Evolutionary conservation across 2,888 invertebrate genomes (phyloP).

Genomic region (Halictus ligatus): DNA sequence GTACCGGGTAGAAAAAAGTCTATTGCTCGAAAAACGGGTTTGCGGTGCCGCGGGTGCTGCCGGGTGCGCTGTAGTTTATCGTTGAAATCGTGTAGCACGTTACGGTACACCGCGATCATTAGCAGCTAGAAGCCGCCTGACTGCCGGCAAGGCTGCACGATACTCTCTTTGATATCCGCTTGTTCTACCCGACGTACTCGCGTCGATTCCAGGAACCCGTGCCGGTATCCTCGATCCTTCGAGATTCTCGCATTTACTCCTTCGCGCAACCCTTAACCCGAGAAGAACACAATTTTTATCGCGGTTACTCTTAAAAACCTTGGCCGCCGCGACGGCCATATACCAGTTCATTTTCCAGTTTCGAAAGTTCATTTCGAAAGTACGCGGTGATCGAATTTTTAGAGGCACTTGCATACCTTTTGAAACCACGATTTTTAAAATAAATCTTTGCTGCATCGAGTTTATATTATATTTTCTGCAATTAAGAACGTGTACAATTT

Average conservation of each 20-base stretch:
- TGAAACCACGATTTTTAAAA: too few relatives aligned
- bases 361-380: background rate
- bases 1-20: slow-evolving; percentile 48
- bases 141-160: slow-evolving; percentile 68
- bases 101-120: slow-evolving; percentile 77
- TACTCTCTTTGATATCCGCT: slow-evolving; percentile 70
- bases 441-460: too few relatives aligned
- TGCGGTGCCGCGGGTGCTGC: slow-evolving; percentile 68
- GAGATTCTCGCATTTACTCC: background rate
- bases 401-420: too few relatives aligned
- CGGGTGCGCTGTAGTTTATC: slow-evolving; percentile 70
- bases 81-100: slow-evolving; percentile 74
- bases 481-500: too few relatives aligned
- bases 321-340: background rate
- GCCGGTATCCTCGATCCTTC: slow-evolving; percentile 21
- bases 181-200: slow-evolving; percentile 55
- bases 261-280: slow-evolving; percentile 17
- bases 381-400: too few relatives aligned
- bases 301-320: too few relatives aligned
- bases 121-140: slow-evolving; percentile 72
- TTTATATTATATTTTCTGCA: too few relatives aligned
- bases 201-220: slow-evolving; percentile 70
- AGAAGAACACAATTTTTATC: background rate
- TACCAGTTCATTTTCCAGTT: background rate
- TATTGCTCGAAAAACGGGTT: slow-evolving; percentile 71